phyloP scores from a whole-genome alignment of 2,888 invertebrate genomes.

The Chymomyza amoena region DNA sequence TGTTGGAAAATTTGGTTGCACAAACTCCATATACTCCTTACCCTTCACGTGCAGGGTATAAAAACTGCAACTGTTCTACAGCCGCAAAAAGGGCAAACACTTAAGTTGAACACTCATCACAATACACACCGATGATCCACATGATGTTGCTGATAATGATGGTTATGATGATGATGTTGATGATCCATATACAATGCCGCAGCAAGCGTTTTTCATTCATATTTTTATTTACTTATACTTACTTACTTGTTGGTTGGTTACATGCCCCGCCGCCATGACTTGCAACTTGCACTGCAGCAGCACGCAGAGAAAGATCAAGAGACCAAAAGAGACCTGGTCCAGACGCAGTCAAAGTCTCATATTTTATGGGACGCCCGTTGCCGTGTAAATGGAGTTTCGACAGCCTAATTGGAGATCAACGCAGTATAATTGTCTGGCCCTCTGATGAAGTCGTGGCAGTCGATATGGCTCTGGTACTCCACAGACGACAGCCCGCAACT shows the following conservation, averaged over 20 bases:
- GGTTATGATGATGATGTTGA: background rate
- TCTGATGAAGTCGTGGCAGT: background rate
- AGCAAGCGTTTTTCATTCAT: slow-evolving; percentile 60
- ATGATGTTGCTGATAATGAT: background rate
- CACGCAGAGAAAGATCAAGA: slow-evolving; percentile 44
- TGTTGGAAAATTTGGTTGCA: no score
- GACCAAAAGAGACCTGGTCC: slow-evolving; percentile 26
- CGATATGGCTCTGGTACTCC: background rate
- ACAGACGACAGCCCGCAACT: background rate
- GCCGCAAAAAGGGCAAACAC: slow-evolving; percentile 44
- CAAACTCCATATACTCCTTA: no score
- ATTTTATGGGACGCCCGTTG: slow-evolving; percentile 60
- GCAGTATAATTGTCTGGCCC: slow-evolving; percentile 65
- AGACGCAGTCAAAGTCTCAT: slow-evolving; percentile 18
- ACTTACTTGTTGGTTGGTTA: no score
- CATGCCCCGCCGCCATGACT: slow-evolving; percentile 60
- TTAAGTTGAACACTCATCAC: slow-evolving; percentile 47
- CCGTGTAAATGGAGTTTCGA: slow-evolving; percentile 73
- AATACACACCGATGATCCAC: slow-evolving; percentile 45
- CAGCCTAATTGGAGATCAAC: slow-evolving; percentile 74
- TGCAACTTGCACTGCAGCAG: slow-evolving; percentile 46
- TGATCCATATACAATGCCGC: slow-evolving; percentile 23
- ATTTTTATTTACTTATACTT: slow-evolving; percentile 66
- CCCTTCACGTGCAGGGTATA: background rate
- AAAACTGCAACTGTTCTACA: slow-evolving; percentile 51